Evolutionary conservation across 2,888 invertebrate genomes (phyloP).

Genomic region (Drosophila sordidapex): DNA sequence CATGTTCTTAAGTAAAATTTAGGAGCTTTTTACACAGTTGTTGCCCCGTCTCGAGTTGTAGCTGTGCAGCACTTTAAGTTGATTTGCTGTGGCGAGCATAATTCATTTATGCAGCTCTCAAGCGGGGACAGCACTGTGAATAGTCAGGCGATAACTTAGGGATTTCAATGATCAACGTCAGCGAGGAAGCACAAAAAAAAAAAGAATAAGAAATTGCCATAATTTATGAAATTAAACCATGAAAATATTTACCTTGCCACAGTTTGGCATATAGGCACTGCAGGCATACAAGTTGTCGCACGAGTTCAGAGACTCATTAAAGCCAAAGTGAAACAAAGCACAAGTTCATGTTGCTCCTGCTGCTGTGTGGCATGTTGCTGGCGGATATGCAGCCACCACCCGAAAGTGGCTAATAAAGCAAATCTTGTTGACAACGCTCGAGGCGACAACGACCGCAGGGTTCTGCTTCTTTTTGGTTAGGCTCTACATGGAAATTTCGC

Average conservation of each 20-base stretch:
- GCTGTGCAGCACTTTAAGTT: conserved; percentile 70
- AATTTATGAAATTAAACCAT: conserved; percentile 80
- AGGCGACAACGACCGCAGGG: conserved; percentile 58
- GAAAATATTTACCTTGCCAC: conserved; percentile 73
- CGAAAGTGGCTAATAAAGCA: conserved; percentile 84
- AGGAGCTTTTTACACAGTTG: conserved; percentile 79
- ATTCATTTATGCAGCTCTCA: conserved; percentile 68
- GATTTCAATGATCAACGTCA: conserved; percentile 84
- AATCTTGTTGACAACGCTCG: conserved; percentile 83
- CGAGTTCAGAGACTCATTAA: conserved; percentile 66
- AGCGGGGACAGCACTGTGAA: conserved; percentile 47
- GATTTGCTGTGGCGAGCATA: conserved; percentile 83
- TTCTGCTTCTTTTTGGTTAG: conserved; percentile 68
- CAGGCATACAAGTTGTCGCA: conserved; percentile 31
- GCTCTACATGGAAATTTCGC: conserved; percentile 83
- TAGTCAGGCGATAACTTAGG: conserved; percentile 82
- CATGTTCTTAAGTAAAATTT: conserved; percentile 83
- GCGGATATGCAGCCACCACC: conserved; percentile 79
- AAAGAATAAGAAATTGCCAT: conserved; percentile 65
- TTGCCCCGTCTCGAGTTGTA: conserved; percentile 54
- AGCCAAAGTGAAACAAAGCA: conserved; percentile 44
- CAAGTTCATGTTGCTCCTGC: conserved; percentile 52
- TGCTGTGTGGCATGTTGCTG: conserved; percentile 63
- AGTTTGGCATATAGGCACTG: neutral
- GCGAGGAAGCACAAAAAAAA: conserved; percentile 48